Percentiles rank a stretch among this genome's conserved stretches.
phyloP scores from a whole-genome alignment of 2,888 invertebrate genomes.

The Cheiracanthium punctorium region DNA sequence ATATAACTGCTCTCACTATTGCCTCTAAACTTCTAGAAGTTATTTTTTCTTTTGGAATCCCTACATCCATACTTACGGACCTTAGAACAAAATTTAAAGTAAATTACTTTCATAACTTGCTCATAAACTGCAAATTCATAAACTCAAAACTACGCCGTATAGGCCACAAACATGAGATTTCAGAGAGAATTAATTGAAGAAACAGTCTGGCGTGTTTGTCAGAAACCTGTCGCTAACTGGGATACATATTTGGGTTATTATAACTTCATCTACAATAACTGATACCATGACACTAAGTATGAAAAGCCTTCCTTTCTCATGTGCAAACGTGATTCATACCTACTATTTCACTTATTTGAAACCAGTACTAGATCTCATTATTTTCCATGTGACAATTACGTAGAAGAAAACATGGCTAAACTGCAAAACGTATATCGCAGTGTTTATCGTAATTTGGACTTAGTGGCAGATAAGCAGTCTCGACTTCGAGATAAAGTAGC shows the following conservation, averaged over 20 bases:
- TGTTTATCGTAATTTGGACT: background rate
- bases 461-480: background rate
- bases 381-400: conserved; percentile 4
- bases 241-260: conserved; percentile 11
- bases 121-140: conserved; percentile 2
- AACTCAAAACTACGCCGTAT: conserved; percentile 14
- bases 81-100: conserved; percentile 1
- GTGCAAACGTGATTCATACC: background rate
- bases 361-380: background rate
- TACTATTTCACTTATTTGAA: conserved; percentile 1
- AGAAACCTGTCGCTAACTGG: background rate
- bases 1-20: conserved; percentile 8
- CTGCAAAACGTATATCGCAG: background rate
- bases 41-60: no score
- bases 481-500: conserved; percentile 2
- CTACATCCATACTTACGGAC: background rate
- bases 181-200: background rate
- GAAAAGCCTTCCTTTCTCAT: no score
- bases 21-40: no score
- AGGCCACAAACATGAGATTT: background rate
- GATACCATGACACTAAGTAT: conserved; percentile 18
- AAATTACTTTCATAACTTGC: background rate
- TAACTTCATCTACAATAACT: conserved; percentile 10
- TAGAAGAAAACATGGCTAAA: background rate
- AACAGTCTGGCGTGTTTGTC: background rate